Conservation (phyloP, 2,797 vertebrate species). For the Darevskia nairensis region DNA sequence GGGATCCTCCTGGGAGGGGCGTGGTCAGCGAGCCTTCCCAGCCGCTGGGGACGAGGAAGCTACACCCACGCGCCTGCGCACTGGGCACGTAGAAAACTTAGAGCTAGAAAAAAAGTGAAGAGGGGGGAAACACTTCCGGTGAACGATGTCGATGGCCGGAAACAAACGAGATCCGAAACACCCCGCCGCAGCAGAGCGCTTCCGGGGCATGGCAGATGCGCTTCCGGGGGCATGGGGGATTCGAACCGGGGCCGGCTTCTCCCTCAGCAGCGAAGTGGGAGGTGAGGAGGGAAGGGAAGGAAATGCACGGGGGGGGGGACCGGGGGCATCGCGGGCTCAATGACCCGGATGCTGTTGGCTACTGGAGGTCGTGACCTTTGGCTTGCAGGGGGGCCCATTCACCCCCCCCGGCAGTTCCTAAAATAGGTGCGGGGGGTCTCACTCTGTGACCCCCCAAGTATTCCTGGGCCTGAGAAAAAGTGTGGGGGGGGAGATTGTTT, state of each 20-base stretch:
- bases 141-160: neutral
- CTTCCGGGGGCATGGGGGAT: neutral
- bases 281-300: no score
- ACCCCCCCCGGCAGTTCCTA: no score
- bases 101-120: neutral
- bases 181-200: neutral
- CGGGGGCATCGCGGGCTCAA: no score
- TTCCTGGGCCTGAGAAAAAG: no score
- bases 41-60: no score
- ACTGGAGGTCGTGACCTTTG: neutral
- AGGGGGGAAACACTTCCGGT: neutral
- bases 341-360: neutral
- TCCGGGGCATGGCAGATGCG: neutral
- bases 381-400: neutral
- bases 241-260: neutral
- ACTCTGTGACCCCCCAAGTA: no score
- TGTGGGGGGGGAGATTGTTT: no score
- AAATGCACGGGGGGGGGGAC: fast-evolving
- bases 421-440: no score
- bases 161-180: no score
- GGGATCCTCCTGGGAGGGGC: fast-evolving
- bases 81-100: no score
- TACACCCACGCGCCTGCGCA: neutral
- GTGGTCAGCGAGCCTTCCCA: fast-evolving
- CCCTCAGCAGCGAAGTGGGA: no score